Conservation (phyloP, 2,888 invertebrate species). For the Sphaerophoria taeniata region DNA sequence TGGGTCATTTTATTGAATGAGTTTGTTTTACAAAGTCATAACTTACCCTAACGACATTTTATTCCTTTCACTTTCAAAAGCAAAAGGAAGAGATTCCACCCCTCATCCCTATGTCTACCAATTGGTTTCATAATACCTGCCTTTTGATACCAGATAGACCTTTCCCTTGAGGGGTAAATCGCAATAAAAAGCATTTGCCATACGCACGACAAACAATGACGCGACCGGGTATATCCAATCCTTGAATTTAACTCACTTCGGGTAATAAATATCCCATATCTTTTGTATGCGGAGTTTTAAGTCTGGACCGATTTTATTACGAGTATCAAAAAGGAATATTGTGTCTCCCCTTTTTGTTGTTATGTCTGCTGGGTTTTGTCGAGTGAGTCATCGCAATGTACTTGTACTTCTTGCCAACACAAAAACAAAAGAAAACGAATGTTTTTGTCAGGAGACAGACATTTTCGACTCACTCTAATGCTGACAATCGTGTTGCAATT, state of each 20-base stretch:
- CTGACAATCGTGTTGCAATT: not conserved
- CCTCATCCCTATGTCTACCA: not conserved
- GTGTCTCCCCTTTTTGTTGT: not conserved
- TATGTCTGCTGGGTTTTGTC: not conserved
- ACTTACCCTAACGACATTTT: not conserved
- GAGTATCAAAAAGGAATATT: not conserved
- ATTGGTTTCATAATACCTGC: not conserved
- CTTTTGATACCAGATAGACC: not conserved
- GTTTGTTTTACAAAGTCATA: not conserved
- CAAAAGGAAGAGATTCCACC: not conserved
- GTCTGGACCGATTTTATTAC: constrained; percentile 29
- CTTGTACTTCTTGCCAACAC: no score
- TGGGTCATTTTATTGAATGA: no score
- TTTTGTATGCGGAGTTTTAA: not conserved
- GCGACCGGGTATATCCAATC: constrained; percentile 15
- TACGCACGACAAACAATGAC: no score
- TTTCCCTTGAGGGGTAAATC: not conserved
- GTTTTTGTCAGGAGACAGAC: constrained; percentile 2
- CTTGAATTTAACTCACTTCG: constrained; percentile 14
- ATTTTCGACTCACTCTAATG: not conserved
- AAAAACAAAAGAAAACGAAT: not conserved
- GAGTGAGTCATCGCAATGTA: constrained; percentile 8
- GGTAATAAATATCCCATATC: constrained; percentile 24
- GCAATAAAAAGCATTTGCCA: constrained; percentile 15
- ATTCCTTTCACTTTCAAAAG: not conserved